These are phyloP conservation scores for Drosophila recens DNA, from an alignment of 2,888 invertebrate genomes.

Conservation along the genomic window DNA sequence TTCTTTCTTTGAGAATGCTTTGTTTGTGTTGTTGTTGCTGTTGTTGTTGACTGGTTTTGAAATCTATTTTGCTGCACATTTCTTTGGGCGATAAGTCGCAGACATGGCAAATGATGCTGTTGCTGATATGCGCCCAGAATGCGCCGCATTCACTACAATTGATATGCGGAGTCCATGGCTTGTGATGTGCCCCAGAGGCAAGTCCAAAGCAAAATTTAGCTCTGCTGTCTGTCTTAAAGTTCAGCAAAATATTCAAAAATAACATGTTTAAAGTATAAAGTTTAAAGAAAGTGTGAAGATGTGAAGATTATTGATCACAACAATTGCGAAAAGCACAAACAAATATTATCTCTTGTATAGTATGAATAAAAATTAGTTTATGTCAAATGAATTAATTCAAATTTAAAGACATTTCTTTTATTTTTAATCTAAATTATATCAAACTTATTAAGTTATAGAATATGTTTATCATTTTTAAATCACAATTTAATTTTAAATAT, in stretches of 20 bases:
- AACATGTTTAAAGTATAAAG: not conserved
- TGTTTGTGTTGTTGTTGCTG: constrained; percentile 25
- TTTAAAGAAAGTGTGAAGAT: not conserved
- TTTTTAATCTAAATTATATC: no score
- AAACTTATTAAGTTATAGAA: no score
- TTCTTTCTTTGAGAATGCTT: constrained; percentile 23
- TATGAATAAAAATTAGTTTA: no score
- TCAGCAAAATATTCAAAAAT: not conserved
- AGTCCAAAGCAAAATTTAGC: not conserved
- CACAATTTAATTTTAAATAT: no score
- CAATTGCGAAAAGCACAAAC: no score
- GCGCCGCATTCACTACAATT: constrained; percentile 52
- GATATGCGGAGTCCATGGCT: constrained; percentile 46
- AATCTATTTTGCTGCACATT: constrained; percentile 77
- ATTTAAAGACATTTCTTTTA: no score
- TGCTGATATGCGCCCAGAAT: constrained; percentile 55
- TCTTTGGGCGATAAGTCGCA: constrained; percentile 82
- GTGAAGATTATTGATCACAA: no score
- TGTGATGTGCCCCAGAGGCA: constrained; percentile 17
- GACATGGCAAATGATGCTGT: constrained; percentile 79
- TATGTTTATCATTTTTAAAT: no score
- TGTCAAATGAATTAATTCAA: no score
- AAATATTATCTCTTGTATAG: no score
- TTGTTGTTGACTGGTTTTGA: constrained; percentile 29
- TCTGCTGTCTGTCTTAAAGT: constrained; percentile 6